phyloP scores from a whole-genome alignment of 2,888 invertebrate species.

The Linyphia triangularis region DNA sequence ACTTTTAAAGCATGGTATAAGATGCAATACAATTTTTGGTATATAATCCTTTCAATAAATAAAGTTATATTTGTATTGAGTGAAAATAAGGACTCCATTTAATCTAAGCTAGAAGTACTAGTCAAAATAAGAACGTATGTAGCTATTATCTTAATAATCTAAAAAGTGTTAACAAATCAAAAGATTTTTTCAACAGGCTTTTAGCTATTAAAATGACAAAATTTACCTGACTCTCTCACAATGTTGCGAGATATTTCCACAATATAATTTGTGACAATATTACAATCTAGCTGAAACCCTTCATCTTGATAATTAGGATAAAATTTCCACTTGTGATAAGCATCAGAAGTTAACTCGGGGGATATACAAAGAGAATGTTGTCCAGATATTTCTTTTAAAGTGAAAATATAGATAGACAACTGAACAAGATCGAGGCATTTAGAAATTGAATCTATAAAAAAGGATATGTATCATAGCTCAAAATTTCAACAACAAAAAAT shows the following conservation, averaged over 20 bases:
- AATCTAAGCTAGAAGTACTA: too few species aligned
- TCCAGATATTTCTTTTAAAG: slow-evolving; percentile 26
- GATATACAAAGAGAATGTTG: background rate
- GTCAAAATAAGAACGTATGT: too few species aligned
- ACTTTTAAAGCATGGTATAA: too few species aligned
- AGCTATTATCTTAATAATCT: too few species aligned
- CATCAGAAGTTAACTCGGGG: background rate
- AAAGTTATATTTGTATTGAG: too few species aligned
- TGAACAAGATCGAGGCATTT: background rate
- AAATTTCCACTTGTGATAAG: slow-evolving; percentile 59
- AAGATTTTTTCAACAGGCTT: too few species aligned
- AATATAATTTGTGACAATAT: slow-evolving; percentile 29
- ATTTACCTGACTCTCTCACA: background rate
- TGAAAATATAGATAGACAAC: slow-evolving; percentile 8
- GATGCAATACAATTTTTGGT: too few species aligned
- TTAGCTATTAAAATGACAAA: background rate
- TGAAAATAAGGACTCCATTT: too few species aligned
- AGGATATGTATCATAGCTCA: too few species aligned
- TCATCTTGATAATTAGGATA: slow-evolving; percentile 57
- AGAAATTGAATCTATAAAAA: slow-evolving; percentile 1
- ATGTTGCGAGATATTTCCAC: background rate
- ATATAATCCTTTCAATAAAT: too few species aligned
- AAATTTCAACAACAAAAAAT: too few species aligned
- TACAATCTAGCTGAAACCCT: slow-evolving; percentile 52
- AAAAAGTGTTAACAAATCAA: background rate